Evolutionary conservation across 2,113 vertebrate species (phyloP), one percentile per base, ranked within the genome.

Genomic region (Otolemur garnettii): DNA sequence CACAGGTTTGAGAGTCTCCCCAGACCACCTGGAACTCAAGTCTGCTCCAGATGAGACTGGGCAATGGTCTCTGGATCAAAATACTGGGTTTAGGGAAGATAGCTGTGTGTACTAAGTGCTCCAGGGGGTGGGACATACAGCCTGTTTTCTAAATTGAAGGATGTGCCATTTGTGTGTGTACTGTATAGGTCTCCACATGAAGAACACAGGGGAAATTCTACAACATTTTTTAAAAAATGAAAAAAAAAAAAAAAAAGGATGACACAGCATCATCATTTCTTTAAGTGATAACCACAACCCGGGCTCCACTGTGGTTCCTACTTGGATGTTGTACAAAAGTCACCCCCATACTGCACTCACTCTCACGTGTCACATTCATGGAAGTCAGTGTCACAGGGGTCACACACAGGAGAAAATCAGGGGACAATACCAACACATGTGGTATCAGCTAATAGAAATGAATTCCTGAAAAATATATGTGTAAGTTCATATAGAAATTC

Each of bases 341-440:
- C 87, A 38, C 30, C 55, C 24, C 21, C 28, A 14, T 45, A 5
- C 42, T 26, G 15, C 1, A 2, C 21, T 15, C 12, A 53, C 62
- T 57, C 45, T 55, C 24, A 19, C 1, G 12, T 1, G 38, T 35
- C 0, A 0, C 8, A 38, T 7, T 22, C 22, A 57, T 0, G 1
- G 60, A 33, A 55, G 14, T 91, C 14, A 8, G 66, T 0, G 1
- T 7, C 59, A 33, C 1, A 14, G 35, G 1, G 18, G 11, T n/a
- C 89, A 38, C 22, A 7, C 5, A 30, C 0, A 19, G 35, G 64
- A 35, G 28, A 79, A 62, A 72, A 30, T 7, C 19, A 50, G 11
- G 9, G n/a, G 17, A 3, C 59, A 50, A 62, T 11, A 10, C 12
- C 21, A 68, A 45, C 6, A 1, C 0, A 2, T 13, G 5, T 80